Base-by-base conservation (phyloP, 2,888 invertebrate genomes). In the Caenorhabditis afra region DNA sequence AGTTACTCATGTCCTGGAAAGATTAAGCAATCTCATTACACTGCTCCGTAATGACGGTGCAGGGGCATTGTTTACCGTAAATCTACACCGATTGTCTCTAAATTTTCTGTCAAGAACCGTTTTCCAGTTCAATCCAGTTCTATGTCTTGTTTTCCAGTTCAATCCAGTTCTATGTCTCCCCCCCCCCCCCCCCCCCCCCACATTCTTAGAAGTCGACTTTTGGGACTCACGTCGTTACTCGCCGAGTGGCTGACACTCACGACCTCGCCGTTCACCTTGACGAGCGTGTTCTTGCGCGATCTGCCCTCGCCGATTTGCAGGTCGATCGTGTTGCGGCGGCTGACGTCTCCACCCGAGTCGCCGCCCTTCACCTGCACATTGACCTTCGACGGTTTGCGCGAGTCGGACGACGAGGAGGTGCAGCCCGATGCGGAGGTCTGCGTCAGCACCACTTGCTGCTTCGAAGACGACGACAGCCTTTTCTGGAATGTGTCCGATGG, bases 191-290 rank as follows among this genome's bases (percentile, higher is more conserved):
- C n/a, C n/a, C n/a, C n/a, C n/a, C n/a, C n/a, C n/a, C n/a, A n/a
- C n/a, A n/a, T n/a, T n/a, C n/a, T n/a, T n/a, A n/a, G n/a, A n/a
- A n/a, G n/a, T n/a, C n/a, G 16, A 1, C 1, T 16, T 57, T 39
- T 45, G 65, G 12, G 22, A 53, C 75, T 67, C 39, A 77, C 77
- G 53, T 79, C 79, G 59, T 37, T 61, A 52, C 68, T 79, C 59
- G 57, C 52, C 67, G 67, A 73, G 49, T 68, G 73, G 7, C 55
- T 76, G 0, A 67, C 73, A 62, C 73, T 77, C 47, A 82, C 82
- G 14, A 84, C 77, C 35, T 84, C 84, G 16, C 84, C 84, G 84
- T 84, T 84, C 66, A 84, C 81, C 64, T 84, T 84, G 44, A 84
- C 75, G 18, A 84, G 47, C 8, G 84, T 84, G 47, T 84, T 84